A percentile compares a stretch with the other conserved stretches of the same genome.
These are phyloP conservation scores for Anas georgica DNA, from an alignment of 2,797 vertebrate species.

Conservation along the genomic window DNA sequence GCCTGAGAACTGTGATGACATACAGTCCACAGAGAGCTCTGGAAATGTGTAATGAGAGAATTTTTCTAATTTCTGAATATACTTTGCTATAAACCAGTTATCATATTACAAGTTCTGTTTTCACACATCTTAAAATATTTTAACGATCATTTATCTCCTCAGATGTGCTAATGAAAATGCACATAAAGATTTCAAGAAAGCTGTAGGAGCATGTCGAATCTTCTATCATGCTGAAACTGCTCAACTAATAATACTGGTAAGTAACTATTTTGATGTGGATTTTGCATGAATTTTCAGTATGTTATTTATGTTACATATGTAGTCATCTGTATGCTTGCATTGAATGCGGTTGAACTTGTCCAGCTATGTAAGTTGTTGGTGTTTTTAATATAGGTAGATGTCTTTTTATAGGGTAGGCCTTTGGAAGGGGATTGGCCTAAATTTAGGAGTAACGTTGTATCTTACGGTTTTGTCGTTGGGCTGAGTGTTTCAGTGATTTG, in stretches of 20 bases:
- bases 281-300: neutral
- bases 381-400: neutral
- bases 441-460: neutral
- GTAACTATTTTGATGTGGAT: neutral
- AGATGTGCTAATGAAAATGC: conserved; percentile 94
- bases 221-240: conserved; percentile 90
- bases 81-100: neutral
- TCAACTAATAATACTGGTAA: conserved; percentile 93
- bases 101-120: neutral
- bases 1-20: rapidly evolving
- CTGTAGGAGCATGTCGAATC: conserved; percentile 92
- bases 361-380: neutral
- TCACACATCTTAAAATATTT: neutral
- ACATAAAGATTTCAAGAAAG: conserved; percentile 99
- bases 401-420: neutral
- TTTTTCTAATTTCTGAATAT: neutral
- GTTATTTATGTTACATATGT: neutral
- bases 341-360: neutral
- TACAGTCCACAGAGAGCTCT: neutral
- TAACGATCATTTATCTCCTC: conserved; percentile 25
- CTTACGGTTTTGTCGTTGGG: neutral
- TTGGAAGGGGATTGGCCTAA: neutral
- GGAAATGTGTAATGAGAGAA: neutral
- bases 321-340: neutral
- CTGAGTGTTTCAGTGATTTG: neutral